phyloP scores from a whole-genome alignment of 2,797 vertebrate species.

The Tinamus major region DNA sequence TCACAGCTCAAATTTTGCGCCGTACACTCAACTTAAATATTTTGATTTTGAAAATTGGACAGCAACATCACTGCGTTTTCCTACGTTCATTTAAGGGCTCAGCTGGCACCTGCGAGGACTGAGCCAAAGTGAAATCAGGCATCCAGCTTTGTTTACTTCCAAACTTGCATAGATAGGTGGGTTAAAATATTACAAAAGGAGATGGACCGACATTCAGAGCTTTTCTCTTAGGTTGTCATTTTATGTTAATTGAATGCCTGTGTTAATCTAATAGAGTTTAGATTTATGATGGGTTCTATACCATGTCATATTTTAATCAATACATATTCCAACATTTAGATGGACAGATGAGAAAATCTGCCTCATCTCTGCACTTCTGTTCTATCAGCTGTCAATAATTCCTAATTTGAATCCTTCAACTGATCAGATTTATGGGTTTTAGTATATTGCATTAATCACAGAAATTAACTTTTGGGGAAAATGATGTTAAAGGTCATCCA shows the following conservation, averaged over 20 bases:
- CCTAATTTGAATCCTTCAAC: conserved; percentile 80
- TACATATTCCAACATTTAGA: conserved; percentile 78
- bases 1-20: neutral
- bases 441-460: conserved; percentile 79
- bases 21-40: neutral
- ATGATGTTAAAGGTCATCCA: conserved; percentile 79
- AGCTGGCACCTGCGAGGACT: neutral
- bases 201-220: conserved; percentile 37
- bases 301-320: conserved; percentile 83
- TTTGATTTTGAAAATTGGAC: neutral
- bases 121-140: neutral
- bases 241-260: conserved; percentile 83
- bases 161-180: neutral
- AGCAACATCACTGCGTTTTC: neutral
- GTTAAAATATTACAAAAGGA: conserved; percentile 59
- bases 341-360: conserved; percentile 79
- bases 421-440: conserved; percentile 76
- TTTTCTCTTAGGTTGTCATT: conserved; percentile 79
- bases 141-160: neutral
- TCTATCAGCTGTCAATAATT: conserved; percentile 84
- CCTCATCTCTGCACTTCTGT: conserved; percentile 75
- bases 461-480: conserved; percentile 82
- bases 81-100: neutral
- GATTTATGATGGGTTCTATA: conserved; percentile 80
- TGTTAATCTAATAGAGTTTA: conserved; percentile 85